These are phyloP conservation scores for Apamea anceps DNA, from an alignment of 2,888 invertebrate species.

Conservation along the genomic window DNA sequence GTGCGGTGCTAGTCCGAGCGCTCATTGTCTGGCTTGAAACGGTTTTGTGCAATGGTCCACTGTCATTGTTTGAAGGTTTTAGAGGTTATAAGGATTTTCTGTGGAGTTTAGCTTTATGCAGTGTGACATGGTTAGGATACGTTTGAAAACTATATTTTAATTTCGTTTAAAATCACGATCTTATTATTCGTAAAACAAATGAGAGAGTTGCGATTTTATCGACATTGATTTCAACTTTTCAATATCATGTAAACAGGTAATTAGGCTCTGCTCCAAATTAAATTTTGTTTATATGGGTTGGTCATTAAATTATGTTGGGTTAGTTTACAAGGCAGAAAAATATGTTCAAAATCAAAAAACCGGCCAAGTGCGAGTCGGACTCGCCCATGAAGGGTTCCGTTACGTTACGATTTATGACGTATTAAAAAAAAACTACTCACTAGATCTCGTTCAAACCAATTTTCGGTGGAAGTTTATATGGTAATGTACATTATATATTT, in stretches of 20 bases:
- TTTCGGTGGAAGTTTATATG: no score
- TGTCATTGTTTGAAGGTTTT: constrained; percentile 24
- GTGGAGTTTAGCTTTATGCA: not conserved
- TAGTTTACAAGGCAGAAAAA: no score
- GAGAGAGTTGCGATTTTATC: not conserved
- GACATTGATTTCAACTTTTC: not conserved
- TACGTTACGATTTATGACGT: no score
- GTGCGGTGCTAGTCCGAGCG: not conserved
- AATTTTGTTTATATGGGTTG: not conserved
- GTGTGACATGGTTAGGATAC: not conserved
- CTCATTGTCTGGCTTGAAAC: constrained; percentile 23
- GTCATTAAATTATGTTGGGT: not conserved
- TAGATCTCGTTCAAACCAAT: no score
- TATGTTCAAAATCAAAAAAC: no score
- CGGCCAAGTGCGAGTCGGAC: no score
- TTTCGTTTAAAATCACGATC: not conserved
- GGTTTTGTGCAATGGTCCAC: not conserved
- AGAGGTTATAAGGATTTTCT: not conserved
- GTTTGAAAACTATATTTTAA: not conserved
- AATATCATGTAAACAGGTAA: not conserved
- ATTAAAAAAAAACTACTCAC: no score
- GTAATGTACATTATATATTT: no score
- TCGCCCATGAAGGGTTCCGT: no score
- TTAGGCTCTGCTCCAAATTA: not conserved
- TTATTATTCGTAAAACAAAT: not conserved